Evolutionary conservation across 2,888 invertebrate species (phyloP).

Genomic region (Leptopterna dolabrata): DNA sequence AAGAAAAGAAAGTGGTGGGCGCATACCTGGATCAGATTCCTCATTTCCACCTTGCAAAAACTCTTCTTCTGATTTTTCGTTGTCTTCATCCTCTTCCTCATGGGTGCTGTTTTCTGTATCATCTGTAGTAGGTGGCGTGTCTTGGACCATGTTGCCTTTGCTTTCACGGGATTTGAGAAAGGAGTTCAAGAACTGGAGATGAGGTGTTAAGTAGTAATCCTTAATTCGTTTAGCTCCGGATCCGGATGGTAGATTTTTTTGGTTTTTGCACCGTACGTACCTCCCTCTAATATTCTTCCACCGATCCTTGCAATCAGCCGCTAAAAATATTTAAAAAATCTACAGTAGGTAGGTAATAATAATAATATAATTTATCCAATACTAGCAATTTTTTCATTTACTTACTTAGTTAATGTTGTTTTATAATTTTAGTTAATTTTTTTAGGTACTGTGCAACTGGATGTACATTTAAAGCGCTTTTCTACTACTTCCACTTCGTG

Average conservation of each 20-base stretch:
- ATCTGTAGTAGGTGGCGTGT: not conserved
- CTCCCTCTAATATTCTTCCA: not conserved
- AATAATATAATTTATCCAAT: not conserved
- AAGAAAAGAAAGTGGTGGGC: not conserved
- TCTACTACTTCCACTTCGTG: too few relatives aligned
- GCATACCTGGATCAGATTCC: not conserved
- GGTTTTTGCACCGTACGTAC: too few relatives aligned
- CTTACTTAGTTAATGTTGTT: not conserved
- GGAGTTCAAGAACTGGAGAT: not conserved
- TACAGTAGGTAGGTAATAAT: not conserved
- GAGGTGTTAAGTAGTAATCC: not conserved
- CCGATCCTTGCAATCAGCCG: not conserved
- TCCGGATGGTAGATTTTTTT: too few relatives aligned
- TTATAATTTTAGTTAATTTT: not conserved
- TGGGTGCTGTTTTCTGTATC: not conserved
- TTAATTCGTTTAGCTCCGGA: not conserved
- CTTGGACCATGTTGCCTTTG: not conserved
- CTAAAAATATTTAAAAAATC: not conserved
- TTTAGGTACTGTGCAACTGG: not conserved
- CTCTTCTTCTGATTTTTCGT: too few relatives aligned
- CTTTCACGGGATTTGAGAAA: not conserved
- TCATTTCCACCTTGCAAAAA: too few relatives aligned
- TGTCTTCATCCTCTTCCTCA: not conserved
- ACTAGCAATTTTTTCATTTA: not conserved
- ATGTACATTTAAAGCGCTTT: not conserved